A percentile compares a stretch with the other conserved stretches of the same genome.
Evolutionary conservation across 2,113 vertebrate species (phyloP).

Genomic region (Psilopsiagon aurifrons): DNA sequence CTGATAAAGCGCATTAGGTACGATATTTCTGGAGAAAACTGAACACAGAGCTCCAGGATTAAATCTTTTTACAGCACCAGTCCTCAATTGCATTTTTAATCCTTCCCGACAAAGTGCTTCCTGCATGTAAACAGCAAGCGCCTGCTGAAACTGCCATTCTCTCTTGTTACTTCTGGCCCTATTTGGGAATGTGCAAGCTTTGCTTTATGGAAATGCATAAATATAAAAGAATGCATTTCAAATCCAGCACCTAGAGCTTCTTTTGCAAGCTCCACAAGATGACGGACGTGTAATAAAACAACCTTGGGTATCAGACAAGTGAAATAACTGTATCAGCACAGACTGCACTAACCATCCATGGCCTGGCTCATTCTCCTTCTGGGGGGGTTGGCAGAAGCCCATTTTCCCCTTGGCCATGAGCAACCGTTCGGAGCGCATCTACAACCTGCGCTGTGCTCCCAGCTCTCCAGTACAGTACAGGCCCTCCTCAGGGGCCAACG

Average conservation of each 20-base stretch:
- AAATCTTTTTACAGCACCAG: not conserved
- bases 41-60: not conserved
- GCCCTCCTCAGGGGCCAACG: not conserved
- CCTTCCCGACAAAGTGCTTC: not conserved
- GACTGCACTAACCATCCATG: rapidly evolving
- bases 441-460: rapidly evolving
- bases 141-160: not conserved
- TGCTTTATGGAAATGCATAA: not conserved
- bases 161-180: rapidly evolving
- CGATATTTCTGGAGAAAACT: slow-evolving; percentile 11
- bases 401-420: not conserved
- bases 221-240: not conserved
- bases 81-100: slow-evolving; percentile 33
- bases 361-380: rapidly evolving
- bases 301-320: rapidly evolving
- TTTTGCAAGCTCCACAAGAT: not conserved
- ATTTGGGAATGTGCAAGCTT: rapidly evolving
- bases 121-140: rapidly evolving
- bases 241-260: not conserved
- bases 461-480: not conserved
- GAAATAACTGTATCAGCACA: rapidly evolving
- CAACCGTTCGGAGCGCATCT: rapidly evolving
- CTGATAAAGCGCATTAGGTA: not conserved
- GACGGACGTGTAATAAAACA: rapidly evolving
- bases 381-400: not conserved